Conservation (phyloP, 2,888 invertebrate species). For the Mesorhabditis belari region DNA sequence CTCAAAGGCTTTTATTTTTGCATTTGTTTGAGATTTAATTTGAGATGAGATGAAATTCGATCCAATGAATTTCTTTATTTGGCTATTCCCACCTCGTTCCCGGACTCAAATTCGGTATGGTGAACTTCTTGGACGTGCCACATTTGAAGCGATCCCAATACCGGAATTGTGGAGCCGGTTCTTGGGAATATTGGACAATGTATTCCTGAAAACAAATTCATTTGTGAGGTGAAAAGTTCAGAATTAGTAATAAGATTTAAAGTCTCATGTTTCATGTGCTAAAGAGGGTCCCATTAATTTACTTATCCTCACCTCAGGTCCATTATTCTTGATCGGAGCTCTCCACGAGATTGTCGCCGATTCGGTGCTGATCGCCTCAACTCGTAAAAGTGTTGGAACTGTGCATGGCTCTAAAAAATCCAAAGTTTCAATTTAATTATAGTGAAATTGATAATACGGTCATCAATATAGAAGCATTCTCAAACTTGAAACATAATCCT, state of each 20-base stretch:
- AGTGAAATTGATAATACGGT: neutral
- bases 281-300: too few species aligned
- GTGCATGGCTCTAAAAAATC: constrained; percentile 45
- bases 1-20: too few species aligned
- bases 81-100: constrained; percentile 33
- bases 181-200: constrained; percentile 47
- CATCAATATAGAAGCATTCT: neutral
- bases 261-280: too few species aligned
- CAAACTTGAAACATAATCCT: neutral
- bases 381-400: constrained; percentile 42
- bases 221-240: too few species aligned
- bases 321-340: constrained; percentile 49
- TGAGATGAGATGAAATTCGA: neutral
- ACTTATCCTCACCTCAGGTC: constrained; percentile 33
- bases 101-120: constrained; percentile 40
- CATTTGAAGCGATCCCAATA: constrained; percentile 43
- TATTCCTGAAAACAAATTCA: constrained; percentile 33
- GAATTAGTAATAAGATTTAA: too few species aligned
- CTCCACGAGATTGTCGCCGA: constrained; percentile 49
- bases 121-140: constrained; percentile 41
- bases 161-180: constrained; percentile 50
- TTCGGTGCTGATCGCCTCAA: constrained; percentile 47
- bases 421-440: neutral
- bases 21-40: too few species aligned
- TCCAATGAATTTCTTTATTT: neutral